Evolutionary conservation across 2,113 vertebrate species (phyloP), one percentile per base, ranked within the genome.

Genomic region (Zootoca vivipara): DNA sequence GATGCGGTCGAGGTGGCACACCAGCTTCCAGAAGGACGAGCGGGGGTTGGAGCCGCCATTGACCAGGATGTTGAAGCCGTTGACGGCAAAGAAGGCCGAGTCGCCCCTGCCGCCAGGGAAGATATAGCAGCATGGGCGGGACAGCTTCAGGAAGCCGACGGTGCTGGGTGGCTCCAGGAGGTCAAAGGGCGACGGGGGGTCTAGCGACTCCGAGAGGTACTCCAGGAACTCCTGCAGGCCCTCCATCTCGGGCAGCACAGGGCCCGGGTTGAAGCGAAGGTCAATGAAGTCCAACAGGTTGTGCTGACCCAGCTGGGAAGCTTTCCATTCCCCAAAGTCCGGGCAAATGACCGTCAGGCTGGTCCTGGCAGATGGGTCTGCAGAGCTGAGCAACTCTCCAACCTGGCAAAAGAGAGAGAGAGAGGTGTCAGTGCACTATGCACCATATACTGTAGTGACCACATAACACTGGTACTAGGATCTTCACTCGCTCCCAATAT

Each of bases 11-110:
- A 99, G 96, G 94, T 99, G 99, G 35, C 99, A 93, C 15, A 99
- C 98, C 92, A 99, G 96, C 91, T 99, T 99, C 99, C 99, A 99
- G 93, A 99, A 99, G 91, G 97, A 98, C 0, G 99, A 98, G 1
- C 97, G 97, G 3, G 97, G 95, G 91, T 99, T 98, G 0, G 99
- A 99, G 10, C 99, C 99, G 0, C 99, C 99, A 0, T 99, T 98
- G 9, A 99, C 98, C 92, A 99, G 67, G 1, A 99, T 89, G 0
- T 99, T 99, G 92, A 99, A 99, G 1, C 99, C 99, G 0, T 98
- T 99, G 4, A 99, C 98, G 0, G 98, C 98, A 0, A 99, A 99
- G 90, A 99, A 99, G 33, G 99, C 98, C 0, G 98, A 97, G 72
- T 99, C 98, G 0, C 99, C 99, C 3, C 98, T 94, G 12, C 99